Percentiles rank a stretch among this genome's conserved stretches.
phyloP scores from a whole-genome alignment of 2,797 vertebrate genomes.

The Lagocephalus sceleratus region DNA sequence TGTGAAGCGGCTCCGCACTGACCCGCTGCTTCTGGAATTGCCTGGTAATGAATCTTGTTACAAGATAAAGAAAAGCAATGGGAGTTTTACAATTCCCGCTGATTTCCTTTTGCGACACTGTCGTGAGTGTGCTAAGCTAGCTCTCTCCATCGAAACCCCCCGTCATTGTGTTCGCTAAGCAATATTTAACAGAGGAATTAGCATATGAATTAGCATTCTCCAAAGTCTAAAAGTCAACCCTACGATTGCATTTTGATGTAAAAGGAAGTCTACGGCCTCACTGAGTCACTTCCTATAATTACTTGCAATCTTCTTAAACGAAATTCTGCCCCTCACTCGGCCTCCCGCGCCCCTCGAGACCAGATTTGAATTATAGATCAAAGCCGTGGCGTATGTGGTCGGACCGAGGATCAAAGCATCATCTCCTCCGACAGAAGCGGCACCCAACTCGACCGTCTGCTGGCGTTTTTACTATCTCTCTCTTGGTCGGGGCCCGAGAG shows the following conservation, averaged over 20 bases:
- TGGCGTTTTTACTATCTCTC: conserved; percentile 4
- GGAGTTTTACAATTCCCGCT: conserved; percentile 29
- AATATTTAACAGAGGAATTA: too few relatives aligned
- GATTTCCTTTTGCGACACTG: conserved; percentile 2
- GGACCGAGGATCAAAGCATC: neutral
- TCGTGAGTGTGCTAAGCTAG: too few relatives aligned
- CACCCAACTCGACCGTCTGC: neutral
- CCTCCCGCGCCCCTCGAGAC: neutral
- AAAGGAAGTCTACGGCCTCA: neutral
- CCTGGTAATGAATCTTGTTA: conserved; percentile 48
- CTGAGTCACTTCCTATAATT: neutral
- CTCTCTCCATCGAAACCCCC: too few relatives aligned
- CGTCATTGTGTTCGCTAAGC: too few relatives aligned
- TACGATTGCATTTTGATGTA: neutral
- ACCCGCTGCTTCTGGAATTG: conserved; percentile 50
- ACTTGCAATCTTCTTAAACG: neutral
- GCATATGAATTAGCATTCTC: neutral
- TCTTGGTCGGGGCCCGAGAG: conserved; percentile 17
- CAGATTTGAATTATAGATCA: conserved; percentile 11
- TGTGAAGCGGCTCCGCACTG: conserved; percentile 51
- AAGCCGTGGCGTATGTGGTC: neutral
- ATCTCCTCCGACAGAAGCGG: neutral
- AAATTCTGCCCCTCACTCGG: neutral
- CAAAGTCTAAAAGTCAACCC: neutral
- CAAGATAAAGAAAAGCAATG: conserved; percentile 31